phyloP scores from a whole-genome alignment of 2,113 vertebrate species.

The Notarius lentiginosus region DNA sequence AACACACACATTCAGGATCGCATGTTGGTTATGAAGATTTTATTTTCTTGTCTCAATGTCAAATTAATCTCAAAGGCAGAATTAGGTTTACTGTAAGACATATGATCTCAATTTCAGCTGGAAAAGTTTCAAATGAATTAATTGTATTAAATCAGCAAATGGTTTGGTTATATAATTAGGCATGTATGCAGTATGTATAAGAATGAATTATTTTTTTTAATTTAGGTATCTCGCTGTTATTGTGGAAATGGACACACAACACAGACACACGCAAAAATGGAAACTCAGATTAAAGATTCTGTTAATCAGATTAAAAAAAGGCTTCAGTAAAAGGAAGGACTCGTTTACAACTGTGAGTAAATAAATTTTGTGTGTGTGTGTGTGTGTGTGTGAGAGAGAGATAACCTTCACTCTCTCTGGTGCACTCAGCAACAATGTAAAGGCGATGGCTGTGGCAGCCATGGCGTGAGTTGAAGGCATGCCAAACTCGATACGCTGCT shows the following conservation, averaged over 20 bases:
- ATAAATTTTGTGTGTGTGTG: no score
- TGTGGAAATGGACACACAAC: neutral
- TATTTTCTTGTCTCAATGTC: no score
- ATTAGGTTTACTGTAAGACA: neutral
- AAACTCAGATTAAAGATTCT: no score
- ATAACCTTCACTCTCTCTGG: slow-evolving; percentile 82
- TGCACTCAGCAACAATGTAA: slow-evolving; percentile 83
- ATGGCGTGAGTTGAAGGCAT: slow-evolving; percentile 97
- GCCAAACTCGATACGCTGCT: slow-evolving; percentile 85
- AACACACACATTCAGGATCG: neutral
- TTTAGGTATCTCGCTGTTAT: no score
- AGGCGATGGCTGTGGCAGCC: slow-evolving; percentile 89
- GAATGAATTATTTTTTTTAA: no score
- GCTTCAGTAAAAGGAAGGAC: no score
- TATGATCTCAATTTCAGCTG: neutral
- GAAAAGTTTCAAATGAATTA: neutral
- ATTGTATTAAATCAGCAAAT: neutral
- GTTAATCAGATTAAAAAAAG: no score
- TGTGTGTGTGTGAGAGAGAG: slow-evolving; percentile 40
- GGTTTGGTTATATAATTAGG: neutral
- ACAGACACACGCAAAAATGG: no score
- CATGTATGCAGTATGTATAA: neutral
- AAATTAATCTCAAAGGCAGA: no score
- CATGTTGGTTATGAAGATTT: neutral
- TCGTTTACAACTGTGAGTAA: no score